Conservation (phyloP, 2,113 vertebrate species). For the Cervus canadensis region DNA sequence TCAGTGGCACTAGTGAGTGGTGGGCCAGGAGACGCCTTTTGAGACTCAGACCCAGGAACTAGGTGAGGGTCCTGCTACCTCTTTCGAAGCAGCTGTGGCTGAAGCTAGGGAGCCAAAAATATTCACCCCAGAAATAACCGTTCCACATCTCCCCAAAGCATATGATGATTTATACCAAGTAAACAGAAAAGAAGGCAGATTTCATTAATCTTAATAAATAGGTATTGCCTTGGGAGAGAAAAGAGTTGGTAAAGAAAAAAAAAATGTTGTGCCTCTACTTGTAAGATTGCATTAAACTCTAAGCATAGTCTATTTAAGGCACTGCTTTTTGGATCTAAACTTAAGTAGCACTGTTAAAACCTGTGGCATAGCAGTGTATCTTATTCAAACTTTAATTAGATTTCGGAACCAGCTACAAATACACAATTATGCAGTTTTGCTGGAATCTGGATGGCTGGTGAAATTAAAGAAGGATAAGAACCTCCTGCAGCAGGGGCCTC, state of each 20-base stretch:
- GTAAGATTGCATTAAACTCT: conserved; percentile 70
- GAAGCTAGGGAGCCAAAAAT: neutral
- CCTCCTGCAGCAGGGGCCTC: neutral
- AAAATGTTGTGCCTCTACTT: conserved; percentile 45
- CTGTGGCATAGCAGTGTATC: conserved; percentile 67
- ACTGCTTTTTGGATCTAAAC: conserved; percentile 52
- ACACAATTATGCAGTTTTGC: conserved; percentile 56
- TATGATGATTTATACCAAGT: conserved; percentile 58
- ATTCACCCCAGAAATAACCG: conserved; percentile 3
- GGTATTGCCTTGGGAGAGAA: conserved; percentile 59
- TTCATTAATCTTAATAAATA: conserved; percentile 74
- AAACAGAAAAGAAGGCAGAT: conserved; percentile 63
- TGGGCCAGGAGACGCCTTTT: neutral
- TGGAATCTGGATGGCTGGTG: conserved; percentile 31
- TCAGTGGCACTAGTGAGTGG: neutral
- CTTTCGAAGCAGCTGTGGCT: neutral
- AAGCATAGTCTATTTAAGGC: conserved; percentile 66
- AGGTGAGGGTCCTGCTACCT: neutral
- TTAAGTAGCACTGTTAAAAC: conserved; percentile 70
- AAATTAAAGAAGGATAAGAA: conserved; percentile 49
- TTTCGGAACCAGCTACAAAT: conserved; percentile 62
- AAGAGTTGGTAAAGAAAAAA: neutral
- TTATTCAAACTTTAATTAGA: conserved; percentile 73
- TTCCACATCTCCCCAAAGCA: conserved; percentile 2
- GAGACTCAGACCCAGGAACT: neutral